Conservation (phyloP, 2,888 invertebrate genomes). For the Trissoscelio sp. region DNA sequence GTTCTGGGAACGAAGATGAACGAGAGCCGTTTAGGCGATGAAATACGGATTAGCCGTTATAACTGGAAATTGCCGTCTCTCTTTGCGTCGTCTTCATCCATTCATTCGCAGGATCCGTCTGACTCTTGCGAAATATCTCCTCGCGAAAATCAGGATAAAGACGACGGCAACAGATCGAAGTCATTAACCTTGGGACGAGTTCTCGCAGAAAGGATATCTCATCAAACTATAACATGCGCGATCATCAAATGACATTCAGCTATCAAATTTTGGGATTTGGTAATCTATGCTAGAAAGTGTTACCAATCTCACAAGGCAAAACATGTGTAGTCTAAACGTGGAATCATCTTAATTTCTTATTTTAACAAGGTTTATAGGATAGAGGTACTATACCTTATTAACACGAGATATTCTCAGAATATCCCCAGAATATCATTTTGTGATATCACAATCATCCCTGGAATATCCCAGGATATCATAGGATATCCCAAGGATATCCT, state of each 20-base stretch:
- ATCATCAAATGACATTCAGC: constrained; percentile 42
- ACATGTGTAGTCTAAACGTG: not conserved
- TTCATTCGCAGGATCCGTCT: constrained; percentile 70
- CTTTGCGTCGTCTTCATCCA: constrained; percentile 72
- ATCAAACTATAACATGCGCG: constrained; percentile 40
- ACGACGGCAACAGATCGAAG: constrained; percentile 67
- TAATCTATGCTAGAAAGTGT: too few species aligned
- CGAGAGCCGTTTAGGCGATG: constrained; percentile 78
- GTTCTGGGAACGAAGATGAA: constrained; percentile 79
- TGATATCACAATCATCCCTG: too few species aligned
- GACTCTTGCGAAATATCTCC: constrained; percentile 68
- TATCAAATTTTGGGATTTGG: constrained; percentile 21
- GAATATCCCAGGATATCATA: too few species aligned
- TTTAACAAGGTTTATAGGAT: too few species aligned
- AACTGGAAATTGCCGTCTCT: constrained; percentile 82
- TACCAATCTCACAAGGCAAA: too few species aligned
- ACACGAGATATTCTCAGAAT: too few species aligned
- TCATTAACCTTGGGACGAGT: constrained; percentile 66
- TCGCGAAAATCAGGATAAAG: constrained; percentile 68
- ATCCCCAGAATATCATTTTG: too few species aligned
- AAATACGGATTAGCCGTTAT: constrained; percentile 83
- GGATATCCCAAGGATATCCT: too few species aligned
- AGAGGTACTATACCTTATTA: too few species aligned
- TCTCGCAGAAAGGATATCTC: constrained; percentile 39
- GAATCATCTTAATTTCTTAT: too few species aligned